phyloP scores from a whole-genome alignment of 92 coral and sea anemone genomes.

The Muricea muricata region DNA sequence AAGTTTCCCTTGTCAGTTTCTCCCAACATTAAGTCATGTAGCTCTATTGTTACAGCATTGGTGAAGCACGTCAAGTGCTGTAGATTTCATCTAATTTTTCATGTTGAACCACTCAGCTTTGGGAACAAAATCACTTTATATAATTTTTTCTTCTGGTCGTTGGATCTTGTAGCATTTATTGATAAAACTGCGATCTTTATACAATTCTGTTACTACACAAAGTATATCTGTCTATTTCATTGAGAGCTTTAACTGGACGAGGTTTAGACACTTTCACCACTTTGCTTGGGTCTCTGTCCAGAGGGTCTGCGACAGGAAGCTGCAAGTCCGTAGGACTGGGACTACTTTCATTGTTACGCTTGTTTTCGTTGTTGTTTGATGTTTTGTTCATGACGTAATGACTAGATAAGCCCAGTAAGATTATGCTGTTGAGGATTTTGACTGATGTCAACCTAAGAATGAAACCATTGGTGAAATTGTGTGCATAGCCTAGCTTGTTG shows the following conservation, averaged over 20 bases:
- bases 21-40: too few species aligned
- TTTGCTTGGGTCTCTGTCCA: conserved; percentile 1
- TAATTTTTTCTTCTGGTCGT: too few species aligned
- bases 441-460: conserved; percentile 79
- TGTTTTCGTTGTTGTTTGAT: conserved; percentile 63
- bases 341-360: conserved; percentile 2
- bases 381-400: conserved; percentile 67
- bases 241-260: conserved; percentile 70
- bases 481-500: neutral
- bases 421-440: conserved; percentile 92
- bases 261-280: neutral
- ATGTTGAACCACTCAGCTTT: too few species aligned
- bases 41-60: too few species aligned
- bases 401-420: conserved; percentile 89
- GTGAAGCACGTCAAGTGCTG: too few species aligned
- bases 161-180: too few species aligned
- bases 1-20: too few species aligned
- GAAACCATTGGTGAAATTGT: neutral
- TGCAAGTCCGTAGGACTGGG: conserved; percentile 27
- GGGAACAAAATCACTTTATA: too few species aligned
- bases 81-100: too few species aligned
- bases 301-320: conserved; percentile 22
- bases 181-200: neutral
- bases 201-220: conserved; percentile 95
- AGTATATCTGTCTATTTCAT: conserved; percentile 94